Base-by-base conservation (phyloP, 2,797 vertebrate species). In the Coregonus ussuriensis region DNA sequence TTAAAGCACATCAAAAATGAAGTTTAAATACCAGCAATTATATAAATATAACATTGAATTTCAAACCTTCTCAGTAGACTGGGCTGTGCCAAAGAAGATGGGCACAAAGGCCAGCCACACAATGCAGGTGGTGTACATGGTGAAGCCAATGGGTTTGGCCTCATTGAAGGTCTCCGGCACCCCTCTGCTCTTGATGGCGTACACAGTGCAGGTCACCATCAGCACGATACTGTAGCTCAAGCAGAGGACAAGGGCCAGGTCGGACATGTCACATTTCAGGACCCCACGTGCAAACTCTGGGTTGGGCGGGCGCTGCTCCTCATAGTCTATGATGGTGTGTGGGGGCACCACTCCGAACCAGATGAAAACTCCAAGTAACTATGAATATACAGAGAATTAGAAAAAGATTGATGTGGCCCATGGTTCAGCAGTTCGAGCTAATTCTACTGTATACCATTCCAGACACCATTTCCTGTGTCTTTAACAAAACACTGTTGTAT, bases 101-200 rank as follows among this genome's bases (percentile, higher is more conserved):
- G 98, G 98, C 47, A 99, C 98, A 83, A 99, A 99, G 79, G 97
- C 97, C 51, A 99, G 94, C 97, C 97, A 99, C 92, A 99, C 96
- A 83, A 99, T 99, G 84, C 97, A 99, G 79, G 97, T 99, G 79
- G 97, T 99, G 91, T 99, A 99, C 97, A 99, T 98, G 89, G 97
- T 96, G 93, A 98, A 97, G 90, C 97, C 97, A 0, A 98, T 98
- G 84, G 97, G 97, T 89, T 99, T 99, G 88, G 98, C 98, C 94
- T 99, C 98, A 0, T 99, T 99, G 95, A 99, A 99, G 88, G 96
- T 99, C 94, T 99, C 97, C 0, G 98, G 98, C 80, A 99, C 98
- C 1, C 98, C 96, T 0, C 98, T 94, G 74, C 97, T 98, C 93
- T 99, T 99, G 91, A 99, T 96, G 85, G 98, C 98, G 0, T 99